Base-by-base conservation (phyloP, 1,140 invertebrate genomes). In the Dreissena polymorpha region DNA sequence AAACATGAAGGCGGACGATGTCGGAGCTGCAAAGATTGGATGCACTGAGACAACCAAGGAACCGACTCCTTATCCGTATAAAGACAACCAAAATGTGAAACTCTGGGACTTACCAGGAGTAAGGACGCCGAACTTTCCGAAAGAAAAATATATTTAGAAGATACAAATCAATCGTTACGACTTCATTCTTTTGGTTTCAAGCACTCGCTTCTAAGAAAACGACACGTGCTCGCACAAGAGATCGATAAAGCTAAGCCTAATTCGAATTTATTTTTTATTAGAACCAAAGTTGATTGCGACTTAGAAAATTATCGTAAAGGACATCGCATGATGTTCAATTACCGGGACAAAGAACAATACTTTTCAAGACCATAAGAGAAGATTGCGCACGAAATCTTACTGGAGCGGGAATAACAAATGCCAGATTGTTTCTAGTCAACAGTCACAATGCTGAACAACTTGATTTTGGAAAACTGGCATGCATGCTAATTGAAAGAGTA, bases 151-250 rank as follows among this genome's bases (percentile, higher is more conserved):
- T 23, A 2, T 60, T n/a, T 6, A 60, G 21, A 60, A 18, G 57
- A 23, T 60, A 23, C 57, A 60, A 23, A n/a, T 60, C 21, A 18
- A 60, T n/a, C 57, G 57, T 6, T 60, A n/a, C 57, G 16, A 60
- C 12, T 60, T 60, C 57, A n/a, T 60, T 60, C 16, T 60, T n/a
- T 60, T 60, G 57, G 21, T 60, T n/a, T n/a, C 57, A 60, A 60
- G 57, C 10, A n/a, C 16, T 60, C 57, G 57, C 16, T 23, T 6
- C 21, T 5, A 60, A 60, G 57, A 60, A 60, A 60, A 60, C 57
- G 57, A 60, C 57, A 60, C 21, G 10, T 60, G 57, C 53, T 55
- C 16, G 57, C 57, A n/a, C 16, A 60, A 60, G 57, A 60, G 21
- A 60, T 60, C 57, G 16, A n/a, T n/a, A 60, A 60, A 23, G 21